These are phyloP conservation scores for Pangasius macronema DNA, from an alignment of 2,797 vertebrate genomes.

Conservation along the genomic window DNA sequence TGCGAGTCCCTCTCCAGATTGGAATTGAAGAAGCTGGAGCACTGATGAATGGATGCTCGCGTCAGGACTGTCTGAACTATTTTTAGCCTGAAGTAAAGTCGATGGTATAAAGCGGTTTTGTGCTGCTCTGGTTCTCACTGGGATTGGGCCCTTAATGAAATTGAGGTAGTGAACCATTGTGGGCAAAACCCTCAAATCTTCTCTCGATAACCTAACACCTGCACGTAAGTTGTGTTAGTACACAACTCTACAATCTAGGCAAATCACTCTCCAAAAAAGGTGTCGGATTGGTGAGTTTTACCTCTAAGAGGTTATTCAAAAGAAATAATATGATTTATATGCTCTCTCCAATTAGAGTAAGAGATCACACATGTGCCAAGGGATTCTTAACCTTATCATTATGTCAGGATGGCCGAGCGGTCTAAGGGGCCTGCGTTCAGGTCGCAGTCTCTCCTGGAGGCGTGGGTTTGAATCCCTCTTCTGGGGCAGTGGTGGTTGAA, in stretches of 20 bases:
- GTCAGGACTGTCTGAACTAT: slow-evolving; percentile 32
- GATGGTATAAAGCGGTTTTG: slow-evolving; percentile 19
- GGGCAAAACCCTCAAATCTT: not conserved
- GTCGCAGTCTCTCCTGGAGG: too few relatives aligned
- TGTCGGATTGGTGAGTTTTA: not conserved
- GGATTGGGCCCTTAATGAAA: not conserved
- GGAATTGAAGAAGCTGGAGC: slow-evolving; percentile 30
- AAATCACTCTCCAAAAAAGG: slow-evolving; percentile 14
- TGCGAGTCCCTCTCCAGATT: slow-evolving; percentile 39
- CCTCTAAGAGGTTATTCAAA: not conserved
- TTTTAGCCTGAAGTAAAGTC: slow-evolving; percentile 43
- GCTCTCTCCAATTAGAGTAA: not conserved
- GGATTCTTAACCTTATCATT: not conserved
- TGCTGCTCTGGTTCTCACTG: slow-evolving; percentile 7
- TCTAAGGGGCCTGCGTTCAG: too few relatives aligned
- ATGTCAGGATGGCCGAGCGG: too few relatives aligned
- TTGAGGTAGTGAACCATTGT: not conserved
- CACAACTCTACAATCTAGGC: not conserved
- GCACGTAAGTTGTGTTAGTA: too few relatives aligned
- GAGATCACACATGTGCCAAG: not conserved
- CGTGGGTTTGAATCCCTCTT: too few relatives aligned
- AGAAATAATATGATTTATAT: slow-evolving; percentile 11
- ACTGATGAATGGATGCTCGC: slow-evolving; percentile 38
- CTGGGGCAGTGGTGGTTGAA: too few relatives aligned
- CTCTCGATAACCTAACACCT: not conserved